phyloP scores from a whole-genome alignment of 2,113 vertebrate species.

The Zingel zingel region DNA sequence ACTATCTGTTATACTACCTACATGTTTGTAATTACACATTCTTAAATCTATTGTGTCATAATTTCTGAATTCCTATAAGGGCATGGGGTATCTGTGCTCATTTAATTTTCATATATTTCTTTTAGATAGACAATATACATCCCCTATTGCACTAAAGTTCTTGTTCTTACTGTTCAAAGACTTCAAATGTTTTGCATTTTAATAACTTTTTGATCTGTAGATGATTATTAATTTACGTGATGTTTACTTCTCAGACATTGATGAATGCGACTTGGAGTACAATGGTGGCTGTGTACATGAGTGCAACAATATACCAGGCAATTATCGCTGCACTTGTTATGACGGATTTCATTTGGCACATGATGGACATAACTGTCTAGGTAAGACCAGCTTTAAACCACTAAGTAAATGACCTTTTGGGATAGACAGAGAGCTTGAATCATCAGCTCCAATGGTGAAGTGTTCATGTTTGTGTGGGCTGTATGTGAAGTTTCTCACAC shows the following conservation, averaged over 20 bases:
- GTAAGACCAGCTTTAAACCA: conserved; percentile 82
- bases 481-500: conserved; percentile 41
- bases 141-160: neutral
- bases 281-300: conserved; percentile 98
- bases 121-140: neutral
- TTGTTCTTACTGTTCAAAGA: neutral
- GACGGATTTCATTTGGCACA: conserved; percentile 97
- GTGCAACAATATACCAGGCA: conserved; percentile 97
- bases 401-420: neutral
- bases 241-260: conserved; percentile 87
- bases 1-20: neutral
- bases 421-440: neutral
- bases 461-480: conserved; percentile 49
- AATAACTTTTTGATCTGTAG: conserved; percentile 20
- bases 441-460: conserved; percentile 27
- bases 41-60: neutral
- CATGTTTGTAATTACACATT: neutral
- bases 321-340: conserved; percentile 97
- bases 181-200: neutral
- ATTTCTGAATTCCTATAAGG: neutral
- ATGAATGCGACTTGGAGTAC: conserved; percentile 94
- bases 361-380: conserved; percentile 98
- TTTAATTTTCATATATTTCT: neutral
- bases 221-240: conserved; percentile 63
- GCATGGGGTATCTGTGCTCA: neutral